Base-by-base conservation (phyloP, 2,113 vertebrate genomes). In the Gopherus flavomarginatus region DNA sequence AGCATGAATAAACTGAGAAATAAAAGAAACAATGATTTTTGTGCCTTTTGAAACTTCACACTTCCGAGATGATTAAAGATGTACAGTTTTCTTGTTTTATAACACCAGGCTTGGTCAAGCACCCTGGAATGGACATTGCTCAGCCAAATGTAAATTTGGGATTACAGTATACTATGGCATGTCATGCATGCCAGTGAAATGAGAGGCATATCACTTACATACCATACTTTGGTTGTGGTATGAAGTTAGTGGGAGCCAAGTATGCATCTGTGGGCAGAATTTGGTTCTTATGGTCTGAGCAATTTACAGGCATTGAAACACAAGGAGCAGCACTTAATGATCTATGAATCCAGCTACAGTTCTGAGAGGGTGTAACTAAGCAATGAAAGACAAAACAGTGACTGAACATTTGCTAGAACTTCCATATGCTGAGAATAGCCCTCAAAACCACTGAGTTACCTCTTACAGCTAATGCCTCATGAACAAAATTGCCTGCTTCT, bases 271-370 rank as follows among this genome's bases (percentile, higher is more conserved):
- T 94, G 93, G 92, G 86, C 87, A 89, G 93, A 90, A 50, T 89
- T 2, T 69, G 52, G 1, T 42, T 94, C 90, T 95, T 97, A 94
- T 96, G 56, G 85, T 97, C 90, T 90, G 85, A 96, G 92, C 86
- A 91, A 93, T 88, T 97, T 82, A 86, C 93, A 93, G 92, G 95
- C 88, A 97, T 83, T 96, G 85, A 97, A 96, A 97, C 10, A 47
- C 93, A 96, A 96, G 93, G 72, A 91, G 53, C 81, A 84, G 11
- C 78, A 27, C 5, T 11, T 89, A 96, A 77, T 89, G 83, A 96
- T 96, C 87, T 88, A 85, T 94, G 81, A 83, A 95, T 92, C 85
- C 94, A 94, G 90, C 90, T 88, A 90, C 94, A 97, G 86, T 90
- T 85, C 81, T 96, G 16, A 50, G 88, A 85, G 79, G 77, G 75